phyloP scores from a whole-genome alignment of 2,797 vertebrate genomes.

The Heteromormyrus szaboi region DNA sequence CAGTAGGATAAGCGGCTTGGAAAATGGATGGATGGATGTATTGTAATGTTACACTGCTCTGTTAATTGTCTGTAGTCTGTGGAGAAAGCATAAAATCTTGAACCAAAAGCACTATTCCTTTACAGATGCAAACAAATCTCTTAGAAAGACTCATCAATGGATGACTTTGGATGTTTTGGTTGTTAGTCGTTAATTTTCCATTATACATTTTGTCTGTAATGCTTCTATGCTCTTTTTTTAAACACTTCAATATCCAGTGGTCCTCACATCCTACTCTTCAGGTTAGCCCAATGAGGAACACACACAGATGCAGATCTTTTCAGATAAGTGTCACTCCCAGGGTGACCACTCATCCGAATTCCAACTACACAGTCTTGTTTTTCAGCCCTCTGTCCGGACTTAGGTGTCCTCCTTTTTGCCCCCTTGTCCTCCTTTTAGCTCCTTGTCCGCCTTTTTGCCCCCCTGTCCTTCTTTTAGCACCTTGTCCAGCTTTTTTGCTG shows the following conservation, averaged over 20 bases:
- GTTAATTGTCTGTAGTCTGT: not conserved
- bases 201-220: not conserved
- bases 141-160: not conserved
- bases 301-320: slow-evolving; percentile 57
- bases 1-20: too few species aligned
- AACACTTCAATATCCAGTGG: slow-evolving; percentile 59
- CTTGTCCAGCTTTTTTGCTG: not conserved
- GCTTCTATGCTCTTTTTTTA: not conserved
- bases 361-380: not conserved
- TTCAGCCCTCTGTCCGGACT: not conserved
- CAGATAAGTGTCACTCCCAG: slow-evolving; percentile 42
- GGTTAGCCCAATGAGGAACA: slow-evolving; percentile 30
- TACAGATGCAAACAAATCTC: not conserved
- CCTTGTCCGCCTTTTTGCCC: not conserved
- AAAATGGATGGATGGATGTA: too few species aligned
- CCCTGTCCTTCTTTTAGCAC: not conserved
- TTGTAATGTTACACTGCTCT: not conserved
- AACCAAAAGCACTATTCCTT: not conserved
- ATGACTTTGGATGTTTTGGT: not conserved
- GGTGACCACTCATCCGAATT: not conserved
- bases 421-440: not conserved
- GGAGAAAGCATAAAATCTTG: not conserved
- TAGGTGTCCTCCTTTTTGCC: not conserved
- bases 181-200: not conserved
- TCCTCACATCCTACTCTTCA: slow-evolving; percentile 61